Evolutionary conservation across 2,113 vertebrate species (phyloP).

Genomic region (Gasterosteus aculeatus): DNA sequence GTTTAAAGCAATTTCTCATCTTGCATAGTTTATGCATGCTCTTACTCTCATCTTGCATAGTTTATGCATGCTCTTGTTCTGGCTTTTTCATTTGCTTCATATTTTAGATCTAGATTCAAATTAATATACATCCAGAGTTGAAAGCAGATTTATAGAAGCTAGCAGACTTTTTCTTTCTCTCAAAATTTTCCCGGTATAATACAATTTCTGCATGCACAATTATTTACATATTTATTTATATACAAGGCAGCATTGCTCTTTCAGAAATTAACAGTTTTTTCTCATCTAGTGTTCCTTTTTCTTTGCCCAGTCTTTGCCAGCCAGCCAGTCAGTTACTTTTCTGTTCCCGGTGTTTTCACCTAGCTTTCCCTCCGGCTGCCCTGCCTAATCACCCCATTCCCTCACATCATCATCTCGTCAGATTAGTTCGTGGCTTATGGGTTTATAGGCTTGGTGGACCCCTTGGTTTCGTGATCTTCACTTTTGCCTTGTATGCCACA

Average conservation of each 20-base stretch:
- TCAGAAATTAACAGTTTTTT: neutral
- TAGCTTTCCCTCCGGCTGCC: no score
- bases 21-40: slow-evolving; percentile 7
- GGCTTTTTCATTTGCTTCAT: neutral
- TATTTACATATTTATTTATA: neutral
- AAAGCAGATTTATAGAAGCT: no score
- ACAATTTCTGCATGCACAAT: neutral
- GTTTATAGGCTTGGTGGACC: no score
- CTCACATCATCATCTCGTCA: no score
- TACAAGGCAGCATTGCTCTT: neutral
- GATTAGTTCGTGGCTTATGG: no score
- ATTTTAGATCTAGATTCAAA: neutral
- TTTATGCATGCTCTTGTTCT: slow-evolving; percentile 6
- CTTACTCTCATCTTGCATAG: neutral
- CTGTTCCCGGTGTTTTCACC: neutral
- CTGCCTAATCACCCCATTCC: no score
- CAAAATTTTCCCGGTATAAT: neutral
- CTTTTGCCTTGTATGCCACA: no score
- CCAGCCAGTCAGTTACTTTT: neutral
- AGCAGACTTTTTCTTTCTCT: neutral
- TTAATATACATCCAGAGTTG: neutral
- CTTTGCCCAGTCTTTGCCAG: neutral
- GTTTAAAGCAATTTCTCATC: neutral
- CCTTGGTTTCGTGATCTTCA: no score
- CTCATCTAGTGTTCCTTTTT: neutral